These are phyloP conservation scores for Platygyra sinensis DNA, from an alignment of 64 coral and sea anemone genomes.

Conservation along the genomic window DNA sequence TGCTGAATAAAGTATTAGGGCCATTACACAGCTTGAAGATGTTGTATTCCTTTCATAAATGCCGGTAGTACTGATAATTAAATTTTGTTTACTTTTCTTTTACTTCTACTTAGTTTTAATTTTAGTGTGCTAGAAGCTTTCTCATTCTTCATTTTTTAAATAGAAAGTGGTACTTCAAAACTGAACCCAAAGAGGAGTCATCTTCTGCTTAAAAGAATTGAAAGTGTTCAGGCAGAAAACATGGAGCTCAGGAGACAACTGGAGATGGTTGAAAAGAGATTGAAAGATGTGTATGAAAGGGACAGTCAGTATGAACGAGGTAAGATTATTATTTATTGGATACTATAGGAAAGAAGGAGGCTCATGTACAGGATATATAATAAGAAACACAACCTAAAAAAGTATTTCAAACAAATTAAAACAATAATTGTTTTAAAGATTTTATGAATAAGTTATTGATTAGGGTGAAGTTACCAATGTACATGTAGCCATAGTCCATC, in stretches of 20 bases:
- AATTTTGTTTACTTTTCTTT: no score
- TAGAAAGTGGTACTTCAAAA: constrained; percentile 3
- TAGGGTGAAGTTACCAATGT: not conserved
- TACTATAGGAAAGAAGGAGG: not conserved
- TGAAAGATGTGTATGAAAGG: constrained; percentile 38
- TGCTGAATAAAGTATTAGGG: no score
- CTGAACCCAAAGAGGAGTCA: constrained; percentile 4
- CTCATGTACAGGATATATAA: not conserved
- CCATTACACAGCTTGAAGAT: no score
- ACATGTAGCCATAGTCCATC: not conserved
- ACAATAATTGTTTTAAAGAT: no score
- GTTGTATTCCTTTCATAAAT: no score
- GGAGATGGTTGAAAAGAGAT: constrained; percentile 34
- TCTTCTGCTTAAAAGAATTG: constrained; percentile 9
- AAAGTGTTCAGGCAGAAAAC: constrained; percentile 37
- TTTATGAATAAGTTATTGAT: no score
- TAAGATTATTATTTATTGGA: not conserved
- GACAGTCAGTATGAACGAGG: constrained; percentile 3
- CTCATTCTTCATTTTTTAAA: not conserved
- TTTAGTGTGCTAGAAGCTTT: no score
- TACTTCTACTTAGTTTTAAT: no score
- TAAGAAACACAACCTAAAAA: not conserved
- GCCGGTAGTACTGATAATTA: no score
- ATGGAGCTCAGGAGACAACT: constrained; percentile 38
- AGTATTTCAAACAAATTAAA: not conserved